A percentile compares a stretch with the other conserved stretches of the same genome.
These are phyloP conservation scores for Reticulitermes speratus DNA, from an alignment of 1,140 invertebrate species.

Conservation along the genomic window DNA sequence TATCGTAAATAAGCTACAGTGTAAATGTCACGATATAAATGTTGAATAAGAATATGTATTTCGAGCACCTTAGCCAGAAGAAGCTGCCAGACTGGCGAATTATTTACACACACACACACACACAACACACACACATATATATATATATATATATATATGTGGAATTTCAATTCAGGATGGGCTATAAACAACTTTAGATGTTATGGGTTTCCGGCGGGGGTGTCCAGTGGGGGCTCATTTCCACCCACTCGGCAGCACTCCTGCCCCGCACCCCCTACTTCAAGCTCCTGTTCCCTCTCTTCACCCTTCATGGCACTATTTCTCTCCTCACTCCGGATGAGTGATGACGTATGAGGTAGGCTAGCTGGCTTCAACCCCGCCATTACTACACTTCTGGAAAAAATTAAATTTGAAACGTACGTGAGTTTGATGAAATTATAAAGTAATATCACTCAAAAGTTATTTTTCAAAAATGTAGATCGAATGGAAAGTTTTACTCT, in stretches of 20 bases:
- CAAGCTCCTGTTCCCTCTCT: not conserved
- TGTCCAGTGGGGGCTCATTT: not conserved
- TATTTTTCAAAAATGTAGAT: not conserved
- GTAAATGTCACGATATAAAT: too few relatives aligned
- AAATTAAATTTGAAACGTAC: not conserved
- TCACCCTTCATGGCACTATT: constrained; percentile 10
- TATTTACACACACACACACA: not conserved
- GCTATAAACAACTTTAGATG: constrained; percentile 2
- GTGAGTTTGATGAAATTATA: not conserved
- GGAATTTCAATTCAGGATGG: not conserved
- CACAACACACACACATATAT: too few relatives aligned
- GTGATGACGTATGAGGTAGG: constrained; percentile 31
- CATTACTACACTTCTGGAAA: constrained; percentile 26
- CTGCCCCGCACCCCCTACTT: not conserved
- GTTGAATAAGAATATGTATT: too few relatives aligned
- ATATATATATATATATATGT: not conserved
- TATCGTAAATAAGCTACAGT: too few relatives aligned
- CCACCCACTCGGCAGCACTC: constrained; percentile 1
- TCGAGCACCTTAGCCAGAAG: too few relatives aligned
- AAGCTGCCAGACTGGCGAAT: not conserved
- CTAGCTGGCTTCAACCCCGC: constrained; percentile 5
- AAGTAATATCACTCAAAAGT: not conserved
- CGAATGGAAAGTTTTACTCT: not conserved
- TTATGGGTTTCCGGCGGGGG: not conserved
- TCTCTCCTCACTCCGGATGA: constrained; percentile 26